Conservation (phyloP, 2,888 invertebrate genomes). For the Thysanoteuthis rhombus region DNA sequence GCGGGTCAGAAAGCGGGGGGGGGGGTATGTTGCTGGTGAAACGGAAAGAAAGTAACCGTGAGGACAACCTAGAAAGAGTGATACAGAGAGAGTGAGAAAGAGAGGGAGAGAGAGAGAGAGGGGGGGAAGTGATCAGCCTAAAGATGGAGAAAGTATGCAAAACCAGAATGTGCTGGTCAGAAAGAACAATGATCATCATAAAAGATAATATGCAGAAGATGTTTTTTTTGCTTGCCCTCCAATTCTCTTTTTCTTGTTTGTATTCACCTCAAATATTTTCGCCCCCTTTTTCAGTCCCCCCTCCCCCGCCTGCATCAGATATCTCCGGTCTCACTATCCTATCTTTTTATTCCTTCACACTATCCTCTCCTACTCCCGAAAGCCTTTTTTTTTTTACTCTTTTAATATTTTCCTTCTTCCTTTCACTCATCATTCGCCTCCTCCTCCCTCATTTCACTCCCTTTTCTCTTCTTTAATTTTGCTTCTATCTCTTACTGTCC, state of each 20-base stretch:
- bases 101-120: background rate
- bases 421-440: too few species aligned
- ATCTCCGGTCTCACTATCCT: too few species aligned
- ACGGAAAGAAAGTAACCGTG: background rate
- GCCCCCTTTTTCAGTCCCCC: background rate
- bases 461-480: too few species aligned
- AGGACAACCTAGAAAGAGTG: background rate
- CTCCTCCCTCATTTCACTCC: too few species aligned
- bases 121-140: background rate
- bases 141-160: background rate
- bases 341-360: too few species aligned
- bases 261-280: background rate
- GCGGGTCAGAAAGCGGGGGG: background rate
- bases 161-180: background rate
- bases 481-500: too few species aligned
- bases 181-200: background rate
- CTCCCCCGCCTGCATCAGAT: too few species aligned
- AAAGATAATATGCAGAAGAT: background rate
- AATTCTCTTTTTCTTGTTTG: background rate
- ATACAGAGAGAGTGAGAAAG: background rate
- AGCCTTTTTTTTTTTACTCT: too few species aligned
- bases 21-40: background rate
- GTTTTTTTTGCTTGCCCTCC: background rate
- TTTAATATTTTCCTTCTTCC: too few species aligned
- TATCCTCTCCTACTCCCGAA: too few species aligned